These are phyloP conservation scores for Heterodera carotae DNA, from an alignment of 1,140 invertebrate genomes.

Conservation along the genomic window DNA sequence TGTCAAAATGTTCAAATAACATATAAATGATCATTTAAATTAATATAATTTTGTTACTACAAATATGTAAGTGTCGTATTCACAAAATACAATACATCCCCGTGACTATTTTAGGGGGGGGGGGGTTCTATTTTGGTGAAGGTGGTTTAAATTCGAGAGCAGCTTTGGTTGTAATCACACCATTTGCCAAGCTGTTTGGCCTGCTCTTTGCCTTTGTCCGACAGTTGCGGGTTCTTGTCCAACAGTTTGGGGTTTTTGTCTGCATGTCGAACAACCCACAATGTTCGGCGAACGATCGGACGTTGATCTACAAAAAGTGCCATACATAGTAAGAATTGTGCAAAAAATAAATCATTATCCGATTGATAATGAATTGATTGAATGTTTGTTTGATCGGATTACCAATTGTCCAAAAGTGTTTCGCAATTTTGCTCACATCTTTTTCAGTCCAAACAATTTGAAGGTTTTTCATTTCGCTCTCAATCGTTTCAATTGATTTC, in stretches of 20 bases:
- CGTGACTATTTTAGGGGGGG: no score
- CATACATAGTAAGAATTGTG: no score
- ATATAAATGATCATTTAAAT: background rate
- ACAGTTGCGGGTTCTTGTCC: background rate
- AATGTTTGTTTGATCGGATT: background rate
- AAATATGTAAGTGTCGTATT: no score
- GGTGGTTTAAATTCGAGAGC: no score
- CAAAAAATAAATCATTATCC: no score
- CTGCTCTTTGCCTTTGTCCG: background rate
- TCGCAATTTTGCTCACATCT: background rate
- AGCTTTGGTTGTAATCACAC: no score
- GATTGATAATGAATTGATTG: no score
- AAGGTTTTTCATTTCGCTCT: background rate
- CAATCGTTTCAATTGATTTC: background rate
- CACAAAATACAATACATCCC: no score
- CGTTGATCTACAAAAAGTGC: background rate
- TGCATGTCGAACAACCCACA: background rate
- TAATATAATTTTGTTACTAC: background rate
- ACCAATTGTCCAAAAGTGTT: background rate
- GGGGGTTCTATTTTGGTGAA: no score
- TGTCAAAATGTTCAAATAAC: no score
- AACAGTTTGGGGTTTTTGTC: background rate
- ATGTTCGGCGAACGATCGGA: background rate
- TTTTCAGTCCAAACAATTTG: background rate
- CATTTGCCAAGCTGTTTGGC: background rate